These are phyloP conservation scores for Bufo bufo DNA, from an alignment of 2,113 vertebrate genomes.

Conservation along the genomic window DNA sequence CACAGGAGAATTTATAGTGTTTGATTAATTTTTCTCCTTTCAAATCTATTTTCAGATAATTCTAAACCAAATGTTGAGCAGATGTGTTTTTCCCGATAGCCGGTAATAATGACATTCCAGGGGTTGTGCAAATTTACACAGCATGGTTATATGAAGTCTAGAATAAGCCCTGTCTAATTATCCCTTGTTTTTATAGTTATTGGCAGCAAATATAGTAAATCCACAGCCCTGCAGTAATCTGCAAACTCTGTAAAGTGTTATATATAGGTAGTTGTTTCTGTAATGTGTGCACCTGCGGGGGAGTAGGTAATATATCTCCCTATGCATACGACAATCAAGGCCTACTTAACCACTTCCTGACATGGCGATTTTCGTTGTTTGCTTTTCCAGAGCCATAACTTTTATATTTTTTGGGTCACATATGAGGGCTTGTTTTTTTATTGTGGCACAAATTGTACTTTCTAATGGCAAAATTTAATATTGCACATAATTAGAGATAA, in stretches of 20 bases:
- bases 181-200: constrained; percentile 7
- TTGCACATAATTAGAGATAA: no score
- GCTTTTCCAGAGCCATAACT: no score
- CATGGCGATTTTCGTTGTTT: no score
- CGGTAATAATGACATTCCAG: background rate
- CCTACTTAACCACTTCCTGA: background rate
- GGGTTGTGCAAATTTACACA: constrained; percentile 33
- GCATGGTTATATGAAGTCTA: background rate
- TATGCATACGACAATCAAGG: background rate
- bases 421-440: no score
- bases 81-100: constrained; percentile 7
- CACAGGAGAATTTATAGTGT: background rate
- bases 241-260: background rate
- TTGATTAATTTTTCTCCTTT: background rate
- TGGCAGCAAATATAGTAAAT: constrained; percentile 24
- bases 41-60: background rate
- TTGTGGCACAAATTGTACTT: no score
- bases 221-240: background rate
- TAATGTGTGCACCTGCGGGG: background rate
- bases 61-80: constrained; percentile 17
- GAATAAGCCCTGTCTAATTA: constrained; percentile 1
- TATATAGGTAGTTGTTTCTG: background rate
- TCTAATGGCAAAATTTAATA: no score
- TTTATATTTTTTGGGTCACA: no score
- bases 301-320: background rate